A percentile compares a stretch with the other conserved stretches of the same genome.
These are phyloP conservation scores for Grammomys dolichurus DNA, from an alignment of 2,113 vertebrate genomes.

Conservation along the genomic window DNA sequence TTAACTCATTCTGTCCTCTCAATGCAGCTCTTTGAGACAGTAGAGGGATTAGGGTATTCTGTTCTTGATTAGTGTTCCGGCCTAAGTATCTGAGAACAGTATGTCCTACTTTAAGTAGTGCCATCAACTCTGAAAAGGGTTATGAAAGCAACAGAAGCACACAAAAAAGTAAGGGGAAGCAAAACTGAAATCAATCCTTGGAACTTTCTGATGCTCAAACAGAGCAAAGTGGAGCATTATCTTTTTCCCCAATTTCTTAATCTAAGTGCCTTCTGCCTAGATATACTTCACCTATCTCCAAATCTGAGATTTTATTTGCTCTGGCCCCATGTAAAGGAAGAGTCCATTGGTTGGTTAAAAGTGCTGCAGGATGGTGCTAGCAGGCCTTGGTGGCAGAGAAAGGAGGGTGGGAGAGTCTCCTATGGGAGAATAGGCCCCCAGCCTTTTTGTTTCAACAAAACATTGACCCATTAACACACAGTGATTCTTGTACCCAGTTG, in stretches of 20 bases:
- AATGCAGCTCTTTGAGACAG: constrained; percentile 23
- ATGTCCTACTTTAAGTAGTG: background rate
- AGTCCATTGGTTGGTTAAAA: constrained; percentile 11
- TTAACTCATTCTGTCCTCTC: background rate
- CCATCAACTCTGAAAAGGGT: background rate
- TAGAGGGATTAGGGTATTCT: background rate
- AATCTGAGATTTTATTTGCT: constrained; percentile 4
- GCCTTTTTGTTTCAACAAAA: background rate
- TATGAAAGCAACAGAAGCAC: constrained; percentile 23
- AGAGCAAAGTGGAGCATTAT: background rate
- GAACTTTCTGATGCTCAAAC: background rate
- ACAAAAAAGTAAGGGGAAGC: background rate
- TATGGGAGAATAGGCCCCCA: background rate
- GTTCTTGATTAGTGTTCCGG: background rate
- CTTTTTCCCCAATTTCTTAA: background rate
- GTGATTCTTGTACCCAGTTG: background rate
- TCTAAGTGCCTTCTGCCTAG: background rate
- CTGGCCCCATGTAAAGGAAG: background rate
- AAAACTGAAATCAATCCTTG: constrained; percentile 38
- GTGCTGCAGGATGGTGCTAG: background rate
- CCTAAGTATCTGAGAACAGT: constrained; percentile 18
- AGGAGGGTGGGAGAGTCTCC: constrained; percentile 6
- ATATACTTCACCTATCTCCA: background rate
- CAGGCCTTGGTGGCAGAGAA: constrained; percentile 4
- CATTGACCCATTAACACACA: constrained; percentile 15